Evolutionary conservation across 2,113 vertebrate species (phyloP).

Genomic region (Ailurus styani): DNA sequence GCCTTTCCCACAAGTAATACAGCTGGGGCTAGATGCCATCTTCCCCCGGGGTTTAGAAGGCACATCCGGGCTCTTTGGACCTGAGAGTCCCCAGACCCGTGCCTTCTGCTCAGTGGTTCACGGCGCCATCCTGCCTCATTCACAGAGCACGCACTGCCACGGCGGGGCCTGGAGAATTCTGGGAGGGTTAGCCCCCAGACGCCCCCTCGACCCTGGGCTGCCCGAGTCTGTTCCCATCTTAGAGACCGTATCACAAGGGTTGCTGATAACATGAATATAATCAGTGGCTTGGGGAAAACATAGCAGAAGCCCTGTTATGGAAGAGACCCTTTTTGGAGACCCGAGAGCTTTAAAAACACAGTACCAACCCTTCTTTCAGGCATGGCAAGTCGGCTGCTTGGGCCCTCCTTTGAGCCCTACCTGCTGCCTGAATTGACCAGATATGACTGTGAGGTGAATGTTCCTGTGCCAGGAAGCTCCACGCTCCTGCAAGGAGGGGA

Average conservation of each 20-base stretch:
- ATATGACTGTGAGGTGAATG: constrained; percentile 98
- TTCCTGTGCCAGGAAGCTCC: constrained; percentile 91
- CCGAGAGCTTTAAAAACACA: background rate
- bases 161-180: too few species aligned
- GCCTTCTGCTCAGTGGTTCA: background rate
- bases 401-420: constrained; percentile 88
- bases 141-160: fast-evolving
- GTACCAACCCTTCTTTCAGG: constrained; percentile 80
- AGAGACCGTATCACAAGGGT: background rate
- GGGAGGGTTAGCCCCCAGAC: background rate
- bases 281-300: background rate
- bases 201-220: background rate
- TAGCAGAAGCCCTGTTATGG: background rate
- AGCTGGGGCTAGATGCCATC: background rate
- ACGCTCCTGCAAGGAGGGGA: constrained; percentile 95
- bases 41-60: background rate
- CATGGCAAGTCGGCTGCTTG: constrained; percentile 89
- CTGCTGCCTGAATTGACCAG: constrained; percentile 94
- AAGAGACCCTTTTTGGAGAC: background rate
- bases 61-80: background rate
- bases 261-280: background rate
- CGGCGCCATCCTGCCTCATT: fast-evolving
- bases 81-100: fast-evolving
- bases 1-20: background rate
- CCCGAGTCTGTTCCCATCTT: background rate